Evolutionary conservation across 92 coral and sea anemone species (phyloP), one percentile per base, ranked within the genome.

Genomic region (Anthopleura xanthogrammica): DNA sequence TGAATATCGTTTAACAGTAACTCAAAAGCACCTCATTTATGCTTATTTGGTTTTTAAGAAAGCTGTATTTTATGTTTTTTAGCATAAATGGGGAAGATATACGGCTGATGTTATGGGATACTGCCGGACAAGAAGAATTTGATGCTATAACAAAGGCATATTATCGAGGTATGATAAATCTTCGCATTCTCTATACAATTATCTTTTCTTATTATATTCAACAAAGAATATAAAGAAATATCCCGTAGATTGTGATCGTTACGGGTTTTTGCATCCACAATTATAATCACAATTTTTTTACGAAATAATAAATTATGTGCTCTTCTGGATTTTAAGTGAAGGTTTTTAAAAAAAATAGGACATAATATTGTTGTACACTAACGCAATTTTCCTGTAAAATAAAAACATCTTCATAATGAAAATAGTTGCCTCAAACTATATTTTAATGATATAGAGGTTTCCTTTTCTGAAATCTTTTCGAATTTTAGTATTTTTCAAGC

Each of bases 91-190:
- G 91, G 19, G 99, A 96, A 73, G 99, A 96, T 64, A 94, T 96
- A 52, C 91, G 99, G 40, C 82, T 96, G 66, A 96, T 96, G 99
- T 72, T 96, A 52, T 96, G 99, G 99, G 99, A 96, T 85, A 96
- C 99, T 2, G 99, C 99, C 10, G 99, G 99, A 0, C 99, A 96
- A 79, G 99, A 96, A 76, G 99, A 96, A 91, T 96, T 96, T 86
- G 99, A 96, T 90, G 99, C 99, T 82, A 96, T 96, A 46, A 96
- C 99, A 10, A 96, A 96, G 72, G 99, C 99, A 20, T 96, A 96
- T 83, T 96, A 96, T 54, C 79, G 99, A 92, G 99, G 99, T 96
- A 73, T 29, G 89, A 77, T 12, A 68, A 23, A 68, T 12, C 74
- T n/a, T n/a, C 72, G 3, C 5, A 65, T 65, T 23, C 40, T 65